These are phyloP conservation scores for Trichonephila clavipes DNA, from an alignment of 1,140 invertebrate genomes.

Conservation along the genomic window DNA sequence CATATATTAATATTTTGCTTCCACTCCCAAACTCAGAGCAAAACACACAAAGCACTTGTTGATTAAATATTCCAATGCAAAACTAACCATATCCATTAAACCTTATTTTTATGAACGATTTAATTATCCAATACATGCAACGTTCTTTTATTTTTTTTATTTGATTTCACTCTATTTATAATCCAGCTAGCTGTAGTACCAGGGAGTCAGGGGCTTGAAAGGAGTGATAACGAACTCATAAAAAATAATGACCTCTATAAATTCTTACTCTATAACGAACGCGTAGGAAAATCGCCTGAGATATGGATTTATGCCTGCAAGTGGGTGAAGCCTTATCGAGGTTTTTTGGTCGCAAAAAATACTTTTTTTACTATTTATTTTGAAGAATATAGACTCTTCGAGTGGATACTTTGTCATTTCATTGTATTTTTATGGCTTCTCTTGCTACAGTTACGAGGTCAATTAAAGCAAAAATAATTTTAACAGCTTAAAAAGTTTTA, in stretches of 20 bases:
- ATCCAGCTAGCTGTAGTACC: background rate
- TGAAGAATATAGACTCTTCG: background rate
- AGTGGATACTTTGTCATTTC: background rate
- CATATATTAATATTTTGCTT: too few relatives aligned
- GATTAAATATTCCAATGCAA: too few relatives aligned
- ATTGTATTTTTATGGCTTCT: background rate
- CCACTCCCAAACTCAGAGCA: too few relatives aligned
- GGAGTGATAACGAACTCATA: constrained; percentile 28
- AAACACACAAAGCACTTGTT: too few relatives aligned
- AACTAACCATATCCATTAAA: too few relatives aligned
- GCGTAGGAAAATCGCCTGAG: background rate
- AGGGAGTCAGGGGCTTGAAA: background rate
- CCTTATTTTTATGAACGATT: too few relatives aligned
- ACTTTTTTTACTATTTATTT: background rate
- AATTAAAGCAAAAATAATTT: background rate
- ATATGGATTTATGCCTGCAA: constrained; percentile 32
- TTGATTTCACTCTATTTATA: background rate
- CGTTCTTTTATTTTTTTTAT: background rate
- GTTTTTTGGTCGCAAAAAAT: background rate
- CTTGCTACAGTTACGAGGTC: background rate
- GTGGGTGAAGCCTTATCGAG: constrained; percentile 5
- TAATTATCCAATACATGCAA: too few relatives aligned
- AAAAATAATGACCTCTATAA: constrained; percentile 7
- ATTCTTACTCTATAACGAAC: constrained; percentile 5
- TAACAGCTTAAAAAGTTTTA: too few relatives aligned